A percentile compares a stretch with the other conserved stretches of the same genome.
Conservation (phyloP, 2,797 vertebrate species). For the Trachops cirrhosus region DNA sequence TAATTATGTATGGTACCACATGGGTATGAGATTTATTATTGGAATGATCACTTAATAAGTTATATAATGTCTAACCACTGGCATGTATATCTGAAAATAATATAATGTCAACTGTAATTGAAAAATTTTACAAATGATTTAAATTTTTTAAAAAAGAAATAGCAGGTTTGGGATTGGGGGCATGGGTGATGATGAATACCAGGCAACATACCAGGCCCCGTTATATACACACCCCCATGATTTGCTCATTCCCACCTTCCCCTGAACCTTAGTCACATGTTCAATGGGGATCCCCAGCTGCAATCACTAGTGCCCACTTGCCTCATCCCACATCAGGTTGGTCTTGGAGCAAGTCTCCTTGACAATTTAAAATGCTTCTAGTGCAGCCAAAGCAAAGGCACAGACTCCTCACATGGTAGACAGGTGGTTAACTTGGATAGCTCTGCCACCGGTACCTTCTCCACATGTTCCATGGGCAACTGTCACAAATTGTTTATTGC, state of each 20-base stretch:
- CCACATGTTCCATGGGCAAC: conserved; percentile 83
- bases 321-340: conserved; percentile 89
- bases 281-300: conserved; percentile 86
- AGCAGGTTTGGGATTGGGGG: not conserved
- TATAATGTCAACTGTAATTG: not conserved
- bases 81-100: not conserved
- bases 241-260: not conserved
- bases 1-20: not conserved
- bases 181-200: not conserved
- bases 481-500: conserved; percentile 89
- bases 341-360: conserved; percentile 91
- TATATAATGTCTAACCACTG: not conserved
- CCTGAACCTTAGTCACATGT: not conserved
- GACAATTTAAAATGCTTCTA: conserved; percentile 92
- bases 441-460: conserved; percentile 82
- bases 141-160: not conserved
- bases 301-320: conserved; percentile 87
- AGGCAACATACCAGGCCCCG: not conserved
- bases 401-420: conserved; percentile 88
- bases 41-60: not conserved
- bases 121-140: not conserved
- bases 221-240: not conserved
- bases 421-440: conserved; percentile 83
- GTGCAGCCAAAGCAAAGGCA: conserved; percentile 85
- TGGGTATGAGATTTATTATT: not conserved